Evolutionary conservation across 2,888 invertebrate species (phyloP).

Genomic region (Leuctra nigra): DNA sequence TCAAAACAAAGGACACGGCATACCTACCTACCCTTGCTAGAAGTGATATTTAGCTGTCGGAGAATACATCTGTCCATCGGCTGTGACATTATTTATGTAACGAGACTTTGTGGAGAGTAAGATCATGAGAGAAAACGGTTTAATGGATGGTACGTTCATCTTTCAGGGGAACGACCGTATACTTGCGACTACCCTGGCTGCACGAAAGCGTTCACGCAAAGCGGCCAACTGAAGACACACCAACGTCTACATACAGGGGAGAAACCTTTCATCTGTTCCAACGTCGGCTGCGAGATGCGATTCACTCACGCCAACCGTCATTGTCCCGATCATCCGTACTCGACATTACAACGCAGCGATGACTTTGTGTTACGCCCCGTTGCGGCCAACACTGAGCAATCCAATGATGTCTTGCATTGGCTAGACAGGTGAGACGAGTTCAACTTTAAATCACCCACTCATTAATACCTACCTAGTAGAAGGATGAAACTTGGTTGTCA

Average conservation of each 20-base stretch:
- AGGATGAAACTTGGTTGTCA: too few species aligned
- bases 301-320: conserved; percentile 73
- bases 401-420: conserved; percentile 47
- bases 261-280: conserved; percentile 64
- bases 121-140: too few species aligned
- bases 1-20: too few species aligned
- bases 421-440: conserved; percentile 42
- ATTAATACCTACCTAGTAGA: too few species aligned
- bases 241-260: conserved; percentile 70
- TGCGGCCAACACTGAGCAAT: conserved; percentile 43
- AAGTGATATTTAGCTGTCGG: too few species aligned
- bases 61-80: too few species aligned
- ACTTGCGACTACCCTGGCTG: conserved; percentile 66
- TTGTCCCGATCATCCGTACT: conserved; percentile 63
- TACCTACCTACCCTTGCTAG: too few species aligned
- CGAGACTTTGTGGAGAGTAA: too few species aligned
- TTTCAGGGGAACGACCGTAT: conserved; percentile 63
- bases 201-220: conserved; percentile 64
- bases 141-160: too few species aligned
- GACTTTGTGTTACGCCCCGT: conserved; percentile 45
- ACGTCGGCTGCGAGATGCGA: conserved; percentile 54
- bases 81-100: too few species aligned
- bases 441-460: too few species aligned
- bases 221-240: conserved; percentile 70
- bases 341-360: conserved; percentile 47